Conservation (phyloP, 2,888 invertebrate genomes). For the Lasioglossum pauxillum region DNA sequence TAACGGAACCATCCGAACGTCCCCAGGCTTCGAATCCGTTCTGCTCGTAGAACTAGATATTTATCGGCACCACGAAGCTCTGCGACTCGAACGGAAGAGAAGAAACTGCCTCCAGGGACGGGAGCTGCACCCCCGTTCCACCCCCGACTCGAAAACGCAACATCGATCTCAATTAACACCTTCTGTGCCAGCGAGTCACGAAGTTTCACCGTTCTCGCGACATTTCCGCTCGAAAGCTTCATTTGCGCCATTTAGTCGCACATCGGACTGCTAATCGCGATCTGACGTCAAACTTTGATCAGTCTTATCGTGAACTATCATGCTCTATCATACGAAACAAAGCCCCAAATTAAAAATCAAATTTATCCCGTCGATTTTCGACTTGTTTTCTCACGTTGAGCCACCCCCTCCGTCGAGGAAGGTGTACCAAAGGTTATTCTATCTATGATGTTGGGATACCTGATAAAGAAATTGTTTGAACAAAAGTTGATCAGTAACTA, state of each 20-base stretch:
- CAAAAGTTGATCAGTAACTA: too few relatives aligned
- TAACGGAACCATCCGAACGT: not conserved
- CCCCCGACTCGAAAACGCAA: not conserved
- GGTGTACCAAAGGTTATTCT: not conserved
- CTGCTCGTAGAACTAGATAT: not conserved
- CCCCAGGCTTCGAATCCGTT: not conserved
- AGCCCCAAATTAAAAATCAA: not conserved
- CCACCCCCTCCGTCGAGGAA: too few relatives aligned
- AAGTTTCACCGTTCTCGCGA: not conserved
- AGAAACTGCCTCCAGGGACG: not conserved
- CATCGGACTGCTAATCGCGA: not conserved
- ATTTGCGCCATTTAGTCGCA: not conserved
- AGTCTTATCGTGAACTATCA: not conserved
- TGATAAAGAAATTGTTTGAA: too few relatives aligned
- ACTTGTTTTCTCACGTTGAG: too few relatives aligned
- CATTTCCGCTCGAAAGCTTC: conserved; percentile 11
- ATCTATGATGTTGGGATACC: not conserved
- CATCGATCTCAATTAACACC: conserved; percentile 19
- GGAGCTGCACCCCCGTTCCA: not conserved
- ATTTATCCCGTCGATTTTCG: too few relatives aligned
- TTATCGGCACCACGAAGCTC: not conserved
- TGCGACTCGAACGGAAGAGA: not conserved
- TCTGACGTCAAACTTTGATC: not conserved
- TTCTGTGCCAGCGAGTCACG: not conserved
- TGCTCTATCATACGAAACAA: not conserved